Evolutionary conservation across 92 coral and sea anemone genomes (phyloP), one percentile per base, ranked within the genome.

Genomic region (Porites cylindrica): DNA sequence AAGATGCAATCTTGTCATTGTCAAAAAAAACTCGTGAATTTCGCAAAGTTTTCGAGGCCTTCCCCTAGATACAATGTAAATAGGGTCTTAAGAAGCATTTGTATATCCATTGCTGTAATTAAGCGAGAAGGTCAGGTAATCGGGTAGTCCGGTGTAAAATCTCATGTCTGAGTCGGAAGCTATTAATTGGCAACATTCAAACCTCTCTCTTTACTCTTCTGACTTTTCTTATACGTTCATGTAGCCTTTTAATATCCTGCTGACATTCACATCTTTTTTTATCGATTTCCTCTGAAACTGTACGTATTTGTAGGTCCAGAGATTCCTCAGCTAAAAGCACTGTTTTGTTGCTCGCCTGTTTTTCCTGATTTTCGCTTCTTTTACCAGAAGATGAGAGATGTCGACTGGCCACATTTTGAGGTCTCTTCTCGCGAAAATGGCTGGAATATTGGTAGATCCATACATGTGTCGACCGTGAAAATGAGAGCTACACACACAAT

Each of bases 111-210:
- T 86, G 23, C 68, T 68, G 38, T 86, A 86, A 76, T 77, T 86
- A 6, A 86, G 89, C 66, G 67, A 54, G 32, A 29, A 71, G 3
- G 86, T 77, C 52, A 60, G 54, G 58, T 79, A 86, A 66, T 84
- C 88, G 67, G 86, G 89, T 4, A 91, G 77, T 51, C 94, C 85
- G 0, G 91, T 86, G 84, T 90, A 89, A 71, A 92, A 81, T 82
- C 87, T 82, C 56, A 92, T 85, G 74, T 85, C 90, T 5, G 93
- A 78, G 76, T 90, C 90, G 13, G 80, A 54, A 65, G 85, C 67
- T 88, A 90, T 69, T 67, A 90, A 81, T 64, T 77, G 66, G 54
- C 80, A 51, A 68, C 66, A 75, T 20, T 88, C 85, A 79, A 91
- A 86, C 69, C 81, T 62, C 82, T 86, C 91, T 70, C 80, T 62